Conservation (phyloP, 2,113 vertebrate species). For the Galemys pyrenaicus region DNA sequence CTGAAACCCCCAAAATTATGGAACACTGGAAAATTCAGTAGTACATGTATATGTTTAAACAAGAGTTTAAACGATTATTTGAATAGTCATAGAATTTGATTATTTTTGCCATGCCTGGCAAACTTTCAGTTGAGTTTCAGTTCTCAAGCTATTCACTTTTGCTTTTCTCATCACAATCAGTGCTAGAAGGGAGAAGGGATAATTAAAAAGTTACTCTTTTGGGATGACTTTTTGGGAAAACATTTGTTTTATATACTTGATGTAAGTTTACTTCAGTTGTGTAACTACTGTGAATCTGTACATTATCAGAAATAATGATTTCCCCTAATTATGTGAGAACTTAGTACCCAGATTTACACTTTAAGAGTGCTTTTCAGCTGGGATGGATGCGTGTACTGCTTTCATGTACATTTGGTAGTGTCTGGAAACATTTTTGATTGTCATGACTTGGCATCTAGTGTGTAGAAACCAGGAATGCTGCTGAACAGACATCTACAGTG, state of each 20-base stretch:
- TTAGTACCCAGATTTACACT: neutral
- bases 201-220: neutral
- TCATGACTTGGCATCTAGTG: neutral
- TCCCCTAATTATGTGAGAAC: neutral
- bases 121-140: neutral
- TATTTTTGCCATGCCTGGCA: neutral
- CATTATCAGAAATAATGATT: neutral
- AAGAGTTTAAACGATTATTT: slow-evolving; percentile 8
- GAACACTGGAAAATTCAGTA: neutral
- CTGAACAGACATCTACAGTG: neutral
- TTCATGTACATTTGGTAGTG: neutral
- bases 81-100: neutral
- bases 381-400: neutral
- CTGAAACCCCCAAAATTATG: neutral
- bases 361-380: neutral
- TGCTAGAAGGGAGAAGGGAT: neutral
- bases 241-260: neutral
- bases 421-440: neutral
- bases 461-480: neutral
- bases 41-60: neutral
- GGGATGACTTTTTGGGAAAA: neutral
- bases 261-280: slow-evolving; percentile 14
- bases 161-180: neutral
- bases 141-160: neutral
- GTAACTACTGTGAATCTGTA: neutral